Conservation (phyloP, 2,888 invertebrate genomes). For the Leptopilina myrica region DNA sequence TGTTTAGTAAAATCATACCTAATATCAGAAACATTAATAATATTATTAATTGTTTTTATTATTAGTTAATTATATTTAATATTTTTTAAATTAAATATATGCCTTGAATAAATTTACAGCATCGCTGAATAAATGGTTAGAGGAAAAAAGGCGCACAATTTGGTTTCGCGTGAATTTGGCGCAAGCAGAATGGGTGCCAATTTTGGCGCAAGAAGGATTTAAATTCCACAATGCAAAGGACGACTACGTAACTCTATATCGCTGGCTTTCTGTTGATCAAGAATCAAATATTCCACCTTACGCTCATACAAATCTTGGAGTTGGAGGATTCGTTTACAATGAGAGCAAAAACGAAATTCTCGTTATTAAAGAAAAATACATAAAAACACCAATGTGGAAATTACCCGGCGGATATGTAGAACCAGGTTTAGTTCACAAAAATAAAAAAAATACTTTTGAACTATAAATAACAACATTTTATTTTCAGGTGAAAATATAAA, state of each 20-base stretch:
- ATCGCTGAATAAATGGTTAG: constrained; percentile 84
- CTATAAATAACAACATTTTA: not conserved
- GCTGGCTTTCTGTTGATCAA: constrained; percentile 85
- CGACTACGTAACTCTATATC: constrained; percentile 87
- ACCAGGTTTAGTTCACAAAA: constrained; percentile 80
- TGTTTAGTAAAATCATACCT: no score
- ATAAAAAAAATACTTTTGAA: constrained; percentile 1
- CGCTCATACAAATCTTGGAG: constrained; percentile 89
- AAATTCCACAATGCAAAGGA: constrained; percentile 91
- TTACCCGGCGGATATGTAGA: constrained; percentile 95
- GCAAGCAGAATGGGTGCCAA: constrained; percentile 86
- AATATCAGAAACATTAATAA: no score
- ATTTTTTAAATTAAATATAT: no score
- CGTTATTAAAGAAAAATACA: constrained; percentile 87
- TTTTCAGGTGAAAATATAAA: constrained; percentile 87
- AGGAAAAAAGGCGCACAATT: constrained; percentile 82
- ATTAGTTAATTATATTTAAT: no score
- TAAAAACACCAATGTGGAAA: constrained; percentile 82
- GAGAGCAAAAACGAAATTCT: constrained; percentile 84
- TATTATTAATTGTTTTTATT: no score
- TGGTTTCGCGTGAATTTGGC: constrained; percentile 89
- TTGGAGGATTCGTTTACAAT: constrained; percentile 91
- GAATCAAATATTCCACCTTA: constrained; percentile 85
- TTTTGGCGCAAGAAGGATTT: constrained; percentile 87
- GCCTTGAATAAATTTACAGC: constrained; percentile 77